Evolutionary conservation across 2,888 invertebrate genomes (phyloP).

Genomic region (Lasioglossum zephyrum): DNA sequence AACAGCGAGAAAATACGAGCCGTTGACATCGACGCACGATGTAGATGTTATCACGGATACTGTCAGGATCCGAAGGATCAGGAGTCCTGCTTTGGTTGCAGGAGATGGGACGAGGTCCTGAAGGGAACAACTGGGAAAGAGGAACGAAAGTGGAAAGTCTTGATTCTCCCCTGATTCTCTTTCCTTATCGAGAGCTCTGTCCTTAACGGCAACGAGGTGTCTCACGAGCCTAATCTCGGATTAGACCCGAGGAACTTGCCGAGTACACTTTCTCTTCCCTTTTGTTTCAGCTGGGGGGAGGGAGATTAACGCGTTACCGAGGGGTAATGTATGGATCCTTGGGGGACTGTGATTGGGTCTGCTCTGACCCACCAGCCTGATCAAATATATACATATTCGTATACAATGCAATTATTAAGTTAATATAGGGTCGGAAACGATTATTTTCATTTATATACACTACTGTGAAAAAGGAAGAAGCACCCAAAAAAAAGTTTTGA

Average conservation of each 20-base stretch:
- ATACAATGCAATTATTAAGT: too few species aligned
- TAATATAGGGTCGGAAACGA: too few species aligned
- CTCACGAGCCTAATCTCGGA: not conserved
- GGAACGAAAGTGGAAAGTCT: constrained; percentile 30
- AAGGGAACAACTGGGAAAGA: constrained; percentile 4
- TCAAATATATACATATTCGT: too few species aligned
- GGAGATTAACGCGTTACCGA: not conserved
- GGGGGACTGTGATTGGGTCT: not conserved
- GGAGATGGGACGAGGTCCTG: constrained; percentile 52
- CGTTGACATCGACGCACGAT: constrained; percentile 78
- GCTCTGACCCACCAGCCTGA: not conserved
- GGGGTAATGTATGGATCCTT: not conserved
- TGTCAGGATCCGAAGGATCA: constrained; percentile 79
- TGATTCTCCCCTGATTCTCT: not conserved
- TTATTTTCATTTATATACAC: too few species aligned
- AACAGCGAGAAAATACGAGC: constrained; percentile 73
- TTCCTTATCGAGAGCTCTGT: not conserved
- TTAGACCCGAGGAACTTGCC: constrained; percentile 36
- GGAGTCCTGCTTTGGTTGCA: constrained; percentile 69
- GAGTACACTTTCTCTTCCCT: not conserved
- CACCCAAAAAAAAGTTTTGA: too few species aligned
- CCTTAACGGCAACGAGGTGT: not conserved
- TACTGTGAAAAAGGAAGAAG: too few species aligned
- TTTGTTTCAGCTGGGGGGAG: not conserved
- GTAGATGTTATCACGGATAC: constrained; percentile 74